Evolutionary conservation across 2,888 invertebrate species (phyloP), one percentile per base, ranked within the genome.

Genomic region (Sinohyriopsis cumingii): DNA sequence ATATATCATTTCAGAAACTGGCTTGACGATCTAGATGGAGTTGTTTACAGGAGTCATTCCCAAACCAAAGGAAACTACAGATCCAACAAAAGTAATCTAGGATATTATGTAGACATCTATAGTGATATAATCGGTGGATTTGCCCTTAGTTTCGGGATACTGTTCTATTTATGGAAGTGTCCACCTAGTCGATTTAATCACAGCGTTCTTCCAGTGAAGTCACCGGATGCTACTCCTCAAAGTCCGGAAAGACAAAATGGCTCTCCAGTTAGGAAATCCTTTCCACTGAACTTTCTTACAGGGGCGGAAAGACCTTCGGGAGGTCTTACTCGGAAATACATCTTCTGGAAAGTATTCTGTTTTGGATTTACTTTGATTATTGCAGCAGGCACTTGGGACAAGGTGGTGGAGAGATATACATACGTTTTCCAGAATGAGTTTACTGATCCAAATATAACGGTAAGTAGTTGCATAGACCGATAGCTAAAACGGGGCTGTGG

Each of bases 11-110:
- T 95, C 56, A 92, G 96, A 78, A 95, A 95, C 78, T 95, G 95
- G 91, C 89, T 96, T 65, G 96, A 96, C 84, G 95, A 95, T 85
- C 89, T 96, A 74, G 96, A 96, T 84, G 96, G 96, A 0, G 94
- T 95, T 85, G 94, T 96, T 2, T 96, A 95, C 0, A 93, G 96
- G 73, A 93, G 93, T 55, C 92, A 94, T 59, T 63, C 69, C 1
- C 69, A 81, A 45, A 76, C 79, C 22, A 79, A 78, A 60, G 76
- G 68, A 66, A 69, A 71, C 33, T 79, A 80, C 67, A 63, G 72
- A 45, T 81, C 83, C 12, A 75, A 81, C 62, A 93, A 95, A n/a
- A 95, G 95, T 0, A 93, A 94, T 0, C 86, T 93, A 0, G 96
- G 96, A 0, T 96, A 95, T 85, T 94, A 94, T 89, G 93, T 96